phyloP scores from a whole-genome alignment of 2,113 vertebrate genomes.

The Spermophilus dauricus region DNA sequence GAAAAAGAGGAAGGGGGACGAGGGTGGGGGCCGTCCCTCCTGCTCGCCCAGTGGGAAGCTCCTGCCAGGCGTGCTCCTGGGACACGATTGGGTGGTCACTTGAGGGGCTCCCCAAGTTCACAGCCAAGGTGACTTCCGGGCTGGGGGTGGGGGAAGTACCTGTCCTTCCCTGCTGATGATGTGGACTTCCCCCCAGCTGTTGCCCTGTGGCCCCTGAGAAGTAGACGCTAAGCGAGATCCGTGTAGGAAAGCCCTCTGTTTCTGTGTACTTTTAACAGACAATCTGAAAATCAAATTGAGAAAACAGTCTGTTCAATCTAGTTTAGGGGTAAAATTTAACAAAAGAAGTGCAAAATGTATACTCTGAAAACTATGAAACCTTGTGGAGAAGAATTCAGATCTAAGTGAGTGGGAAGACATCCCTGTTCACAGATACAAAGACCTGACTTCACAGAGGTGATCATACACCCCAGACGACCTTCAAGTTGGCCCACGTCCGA shows the following conservation, averaged over 20 bases:
- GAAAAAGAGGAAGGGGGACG: background rate
- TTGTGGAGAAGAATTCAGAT: background rate
- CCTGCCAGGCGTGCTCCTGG: background rate
- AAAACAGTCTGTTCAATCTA: background rate
- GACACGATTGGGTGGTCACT: background rate
- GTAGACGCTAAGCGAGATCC: background rate
- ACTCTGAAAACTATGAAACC: background rate
- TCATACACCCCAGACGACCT: background rate
- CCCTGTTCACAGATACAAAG: background rate
- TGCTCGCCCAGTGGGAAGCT: background rate
- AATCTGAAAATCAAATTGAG: background rate
- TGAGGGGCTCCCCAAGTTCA: background rate
- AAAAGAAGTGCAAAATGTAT: background rate
- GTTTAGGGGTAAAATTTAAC: background rate
- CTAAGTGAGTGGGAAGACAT: background rate
- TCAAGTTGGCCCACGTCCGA: background rate
- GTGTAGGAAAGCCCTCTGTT: background rate
- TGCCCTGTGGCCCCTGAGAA: background rate
- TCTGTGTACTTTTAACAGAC: background rate
- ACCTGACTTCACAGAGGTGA: background rate
- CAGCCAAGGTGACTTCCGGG: background rate
- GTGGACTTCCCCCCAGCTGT: background rate
- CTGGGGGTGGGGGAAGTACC: background rate
- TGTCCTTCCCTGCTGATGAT: background rate
- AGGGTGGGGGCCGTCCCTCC: background rate